A percentile compares a stretch with the other conserved stretches of the same genome.
phyloP scores from a whole-genome alignment of 2,888 invertebrate genomes.

The Anorthoa munda region DNA sequence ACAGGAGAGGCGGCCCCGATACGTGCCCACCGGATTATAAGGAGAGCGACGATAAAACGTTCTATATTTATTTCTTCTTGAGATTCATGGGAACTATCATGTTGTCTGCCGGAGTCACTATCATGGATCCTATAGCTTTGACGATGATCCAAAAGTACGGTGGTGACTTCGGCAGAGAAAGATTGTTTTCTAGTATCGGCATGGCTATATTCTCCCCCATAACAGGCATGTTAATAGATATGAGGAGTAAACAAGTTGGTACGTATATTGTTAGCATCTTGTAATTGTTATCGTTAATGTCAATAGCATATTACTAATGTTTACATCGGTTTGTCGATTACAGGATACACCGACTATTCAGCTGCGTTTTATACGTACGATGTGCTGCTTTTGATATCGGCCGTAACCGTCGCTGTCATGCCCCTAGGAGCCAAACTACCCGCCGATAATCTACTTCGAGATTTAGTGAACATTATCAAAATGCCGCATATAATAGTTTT shows the following conservation, averaged over 20 bases:
- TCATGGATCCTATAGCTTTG: conserved; percentile 97
- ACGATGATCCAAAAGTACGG: conserved; percentile 96
- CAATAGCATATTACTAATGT: conserved; percentile 80
- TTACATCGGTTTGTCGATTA: conserved; percentile 81
- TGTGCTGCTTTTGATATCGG: conserved; percentile 93
- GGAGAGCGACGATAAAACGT: conserved; percentile 94
- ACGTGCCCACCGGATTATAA: conserved; percentile 95
- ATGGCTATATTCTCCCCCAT: conserved; percentile 96
- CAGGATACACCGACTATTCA: conserved; percentile 96
- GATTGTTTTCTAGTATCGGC: conserved; percentile 95
- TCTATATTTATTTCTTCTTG: conserved; percentile 95
- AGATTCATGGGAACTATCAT: conserved; percentile 95
- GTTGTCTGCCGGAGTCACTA: conserved; percentile 96
- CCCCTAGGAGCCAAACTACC: conserved; percentile 95
- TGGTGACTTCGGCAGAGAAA: conserved; percentile 95
- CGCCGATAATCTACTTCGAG: conserved; percentile 94
- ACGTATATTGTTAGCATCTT: conserved; percentile 78
- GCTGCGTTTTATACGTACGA: conserved; percentile 97
- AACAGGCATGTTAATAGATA: conserved; percentile 95
- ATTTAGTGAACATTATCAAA: conserved; percentile 94
- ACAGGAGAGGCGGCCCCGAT: conserved; percentile 93
- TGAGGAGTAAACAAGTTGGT: conserved; percentile 91
- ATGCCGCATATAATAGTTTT: conserved; percentile 95
- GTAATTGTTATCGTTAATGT: conserved; percentile 85
- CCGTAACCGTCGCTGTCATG: conserved; percentile 94